A percentile compares a stretch with the other conserved stretches of the same genome.
Conservation (phyloP, 1,140 invertebrate genomes). For the Venturia canescens region DNA sequence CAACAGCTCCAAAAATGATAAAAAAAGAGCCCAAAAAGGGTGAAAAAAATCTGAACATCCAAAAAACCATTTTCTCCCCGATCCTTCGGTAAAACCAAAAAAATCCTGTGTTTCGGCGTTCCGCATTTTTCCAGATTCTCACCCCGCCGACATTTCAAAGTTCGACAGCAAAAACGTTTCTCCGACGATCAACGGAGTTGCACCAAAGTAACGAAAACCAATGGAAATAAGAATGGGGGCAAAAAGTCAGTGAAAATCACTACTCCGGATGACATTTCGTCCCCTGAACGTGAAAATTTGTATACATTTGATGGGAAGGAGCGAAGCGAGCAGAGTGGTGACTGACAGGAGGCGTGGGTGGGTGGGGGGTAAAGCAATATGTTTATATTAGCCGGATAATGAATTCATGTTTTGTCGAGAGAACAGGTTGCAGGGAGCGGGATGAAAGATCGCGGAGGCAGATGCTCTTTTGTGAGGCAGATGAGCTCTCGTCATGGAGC, state of each 20-base stretch:
- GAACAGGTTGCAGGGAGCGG: conserved; percentile 68
- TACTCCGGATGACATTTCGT: neutral
- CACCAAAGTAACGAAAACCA: no score
- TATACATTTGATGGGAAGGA: neutral
- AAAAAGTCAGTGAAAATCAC: no score
- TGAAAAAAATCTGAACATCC: no score
- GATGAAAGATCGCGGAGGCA: conserved; percentile 66
- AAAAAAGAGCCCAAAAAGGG: no score
- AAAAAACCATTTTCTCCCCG: no score
- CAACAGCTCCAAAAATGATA: no score
- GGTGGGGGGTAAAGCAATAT: conserved; percentile 67
- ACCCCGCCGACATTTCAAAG: no score
- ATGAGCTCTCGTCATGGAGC: conserved; percentile 59
- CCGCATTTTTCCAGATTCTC: no score
- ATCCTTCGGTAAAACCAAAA: neutral
- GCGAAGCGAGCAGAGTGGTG: conserved; percentile 40
- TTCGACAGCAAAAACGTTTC: no score
- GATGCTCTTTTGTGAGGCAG: conserved; percentile 75
- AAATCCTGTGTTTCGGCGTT: no score
- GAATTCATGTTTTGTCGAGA: conserved; percentile 69
- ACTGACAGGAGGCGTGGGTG: conserved; percentile 59
- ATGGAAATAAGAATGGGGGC: no score
- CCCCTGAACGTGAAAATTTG: neutral
- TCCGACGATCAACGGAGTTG: no score
- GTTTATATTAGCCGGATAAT: conserved; percentile 77